Conservation (phyloP, 2,113 vertebrate species). For the Vombatus ursinus region DNA sequence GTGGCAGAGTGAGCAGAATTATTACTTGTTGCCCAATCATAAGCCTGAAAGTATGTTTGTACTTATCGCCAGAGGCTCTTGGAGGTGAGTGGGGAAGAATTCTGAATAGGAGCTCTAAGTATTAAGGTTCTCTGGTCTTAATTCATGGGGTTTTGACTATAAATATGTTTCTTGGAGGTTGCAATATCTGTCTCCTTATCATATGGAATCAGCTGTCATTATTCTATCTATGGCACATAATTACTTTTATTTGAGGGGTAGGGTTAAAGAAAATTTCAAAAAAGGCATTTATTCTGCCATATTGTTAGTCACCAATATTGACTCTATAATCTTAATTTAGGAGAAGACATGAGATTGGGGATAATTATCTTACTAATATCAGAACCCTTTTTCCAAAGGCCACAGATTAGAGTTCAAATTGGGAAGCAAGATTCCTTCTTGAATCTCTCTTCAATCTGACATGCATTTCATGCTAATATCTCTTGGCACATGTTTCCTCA, state of each 20-base stretch:
- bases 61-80: neutral
- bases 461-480: conserved; percentile 27
- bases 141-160: neutral
- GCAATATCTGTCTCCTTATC: neutral
- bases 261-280: neutral
- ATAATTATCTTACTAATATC: neutral
- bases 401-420: neutral
- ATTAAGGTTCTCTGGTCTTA: neutral
- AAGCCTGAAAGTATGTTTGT: neutral
- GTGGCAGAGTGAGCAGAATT: neutral
- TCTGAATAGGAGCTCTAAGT: neutral
- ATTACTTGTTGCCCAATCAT: neutral
- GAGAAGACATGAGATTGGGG: neutral
- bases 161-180: neutral
- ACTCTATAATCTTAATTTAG: neutral
- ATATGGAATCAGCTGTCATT: neutral
- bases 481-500: neutral
- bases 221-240: neutral
- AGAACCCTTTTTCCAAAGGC: neutral
- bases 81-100: neutral
- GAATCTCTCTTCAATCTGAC: neutral
- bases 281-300: neutral
- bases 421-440: neutral
- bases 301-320: neutral
- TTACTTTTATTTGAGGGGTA: neutral